Evolutionary conservation across 1,140 invertebrate genomes (phyloP).

Genomic region (Harpegnathos saltator): DNA sequence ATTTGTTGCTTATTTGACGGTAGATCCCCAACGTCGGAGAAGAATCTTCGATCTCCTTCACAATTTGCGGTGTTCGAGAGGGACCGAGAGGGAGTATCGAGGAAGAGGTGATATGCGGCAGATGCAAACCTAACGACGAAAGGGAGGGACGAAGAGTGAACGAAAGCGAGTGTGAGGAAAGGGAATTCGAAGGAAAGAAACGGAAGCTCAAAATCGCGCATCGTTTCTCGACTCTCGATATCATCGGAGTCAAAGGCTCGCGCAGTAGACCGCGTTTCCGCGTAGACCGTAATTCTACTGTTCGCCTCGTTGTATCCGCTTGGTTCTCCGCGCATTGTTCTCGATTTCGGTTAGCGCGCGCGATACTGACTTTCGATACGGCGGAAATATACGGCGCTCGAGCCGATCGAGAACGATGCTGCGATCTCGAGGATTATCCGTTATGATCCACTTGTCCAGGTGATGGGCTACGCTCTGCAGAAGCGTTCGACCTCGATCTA

Average conservation of each 20-base stretch:
- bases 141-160: not conserved
- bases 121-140: not conserved
- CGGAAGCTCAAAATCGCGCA: not conserved
- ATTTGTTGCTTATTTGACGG: conserved; percentile 12
- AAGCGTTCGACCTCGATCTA: conserved; percentile 33
- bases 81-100: not conserved
- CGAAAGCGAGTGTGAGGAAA: not conserved
- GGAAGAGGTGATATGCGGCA: not conserved
- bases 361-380: not conserved
- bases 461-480: conserved; percentile 5
- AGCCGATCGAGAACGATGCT: conserved; percentile 2
- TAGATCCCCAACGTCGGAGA: not conserved
- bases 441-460: conserved; percentile 40
- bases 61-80: not conserved
- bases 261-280: not conserved
- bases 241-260: not conserved
- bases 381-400: conserved; percentile 26
- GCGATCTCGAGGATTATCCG: conserved; percentile 43
- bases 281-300: not conserved
- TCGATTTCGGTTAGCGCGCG: conserved; percentile 2
- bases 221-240: not conserved
- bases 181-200: not conserved
- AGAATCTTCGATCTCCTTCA: not conserved
- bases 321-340: too few relatives aligned
- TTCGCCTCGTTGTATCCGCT: too few relatives aligned